These are phyloP conservation scores for Acrobasis consociella DNA, from an alignment of 2,888 invertebrate species.

Conservation along the genomic window DNA sequence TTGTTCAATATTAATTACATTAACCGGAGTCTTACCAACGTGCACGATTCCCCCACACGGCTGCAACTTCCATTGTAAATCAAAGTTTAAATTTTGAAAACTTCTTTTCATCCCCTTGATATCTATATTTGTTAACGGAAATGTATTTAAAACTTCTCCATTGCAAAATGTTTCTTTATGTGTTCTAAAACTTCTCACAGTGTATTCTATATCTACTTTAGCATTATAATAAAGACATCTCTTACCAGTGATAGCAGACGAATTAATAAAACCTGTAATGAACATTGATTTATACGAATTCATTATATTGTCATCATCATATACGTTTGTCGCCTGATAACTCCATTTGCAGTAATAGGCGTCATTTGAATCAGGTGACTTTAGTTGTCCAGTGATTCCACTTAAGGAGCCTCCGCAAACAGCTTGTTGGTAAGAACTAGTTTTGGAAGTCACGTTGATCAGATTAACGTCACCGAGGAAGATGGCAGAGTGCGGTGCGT, in stretches of 20 bases:
- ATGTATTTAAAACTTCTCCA: slow-evolving; percentile 38
- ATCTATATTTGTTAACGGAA: slow-evolving; percentile 54
- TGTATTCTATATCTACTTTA: slow-evolving; percentile 43
- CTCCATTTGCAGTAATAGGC: slow-evolving; percentile 66
- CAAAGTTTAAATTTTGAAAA: slow-evolving; percentile 61
- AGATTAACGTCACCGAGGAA: too few relatives aligned
- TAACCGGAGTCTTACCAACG: slow-evolving; percentile 45
- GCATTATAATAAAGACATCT: slow-evolving; percentile 53
- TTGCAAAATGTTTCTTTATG: neutral
- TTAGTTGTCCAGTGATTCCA: slow-evolving; percentile 50
- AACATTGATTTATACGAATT: slow-evolving; percentile 50
- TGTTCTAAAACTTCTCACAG: too few relatives aligned
- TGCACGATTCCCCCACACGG: slow-evolving; percentile 86
- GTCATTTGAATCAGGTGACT: slow-evolving; percentile 52
- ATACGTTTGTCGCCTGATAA: slow-evolving; percentile 33
- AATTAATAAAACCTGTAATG: slow-evolving; percentile 49
- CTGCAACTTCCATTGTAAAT: slow-evolving; percentile 58
- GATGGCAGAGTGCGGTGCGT: too few relatives aligned
- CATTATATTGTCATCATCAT: slow-evolving; percentile 17
- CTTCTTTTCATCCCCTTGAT: slow-evolving; percentile 50
- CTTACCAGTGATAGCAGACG: slow-evolving; percentile 40
- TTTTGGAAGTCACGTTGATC: too few relatives aligned
- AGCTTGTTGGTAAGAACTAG: slow-evolving; percentile 79
- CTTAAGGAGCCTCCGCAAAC: slow-evolving; percentile 62
- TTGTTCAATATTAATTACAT: slow-evolving; percentile 63